Percentiles rank a stretch among this genome's conserved stretches.
phyloP scores from a whole-genome alignment of 2,113 vertebrate species.

The Podiceps cristatus region DNA sequence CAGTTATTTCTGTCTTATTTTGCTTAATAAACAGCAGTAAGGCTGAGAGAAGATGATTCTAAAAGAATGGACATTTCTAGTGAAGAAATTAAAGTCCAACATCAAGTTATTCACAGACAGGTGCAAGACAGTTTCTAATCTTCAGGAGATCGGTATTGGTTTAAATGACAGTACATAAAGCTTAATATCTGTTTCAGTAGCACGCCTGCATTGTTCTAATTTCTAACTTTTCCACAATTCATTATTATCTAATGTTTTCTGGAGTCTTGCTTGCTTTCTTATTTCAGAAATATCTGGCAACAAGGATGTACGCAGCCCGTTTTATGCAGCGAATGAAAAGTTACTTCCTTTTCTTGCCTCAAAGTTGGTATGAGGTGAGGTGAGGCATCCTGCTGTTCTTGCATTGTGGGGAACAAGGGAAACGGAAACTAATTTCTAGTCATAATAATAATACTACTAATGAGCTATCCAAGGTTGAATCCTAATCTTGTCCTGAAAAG shows the following conservation, averaged over 20 bases:
- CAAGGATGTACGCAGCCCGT: neutral
- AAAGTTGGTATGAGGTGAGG: neutral
- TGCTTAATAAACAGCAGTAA: neutral
- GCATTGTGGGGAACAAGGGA: neutral
- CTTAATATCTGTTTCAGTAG: neutral
- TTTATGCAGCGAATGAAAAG: neutral
- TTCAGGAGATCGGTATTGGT: neutral
- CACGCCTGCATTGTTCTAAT: neutral
- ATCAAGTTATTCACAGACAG: neutral
- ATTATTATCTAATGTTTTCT: neutral
- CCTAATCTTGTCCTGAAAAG: neutral
- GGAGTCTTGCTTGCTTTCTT: neutral
- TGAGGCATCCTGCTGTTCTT: neutral
- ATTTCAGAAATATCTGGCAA: neutral
- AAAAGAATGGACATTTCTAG: neutral
- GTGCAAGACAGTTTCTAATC: neutral
- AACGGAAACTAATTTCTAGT: neutral
- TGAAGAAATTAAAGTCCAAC: neutral
- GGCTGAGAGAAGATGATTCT: neutral
- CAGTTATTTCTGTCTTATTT: neutral
- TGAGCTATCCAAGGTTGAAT: neutral
- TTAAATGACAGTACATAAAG: neutral
- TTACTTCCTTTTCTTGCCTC: neutral
- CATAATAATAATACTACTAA: neutral
- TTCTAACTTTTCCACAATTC: neutral